Base-by-base conservation (phyloP, 2,888 invertebrate species). In the Tribolium freemani region DNA sequence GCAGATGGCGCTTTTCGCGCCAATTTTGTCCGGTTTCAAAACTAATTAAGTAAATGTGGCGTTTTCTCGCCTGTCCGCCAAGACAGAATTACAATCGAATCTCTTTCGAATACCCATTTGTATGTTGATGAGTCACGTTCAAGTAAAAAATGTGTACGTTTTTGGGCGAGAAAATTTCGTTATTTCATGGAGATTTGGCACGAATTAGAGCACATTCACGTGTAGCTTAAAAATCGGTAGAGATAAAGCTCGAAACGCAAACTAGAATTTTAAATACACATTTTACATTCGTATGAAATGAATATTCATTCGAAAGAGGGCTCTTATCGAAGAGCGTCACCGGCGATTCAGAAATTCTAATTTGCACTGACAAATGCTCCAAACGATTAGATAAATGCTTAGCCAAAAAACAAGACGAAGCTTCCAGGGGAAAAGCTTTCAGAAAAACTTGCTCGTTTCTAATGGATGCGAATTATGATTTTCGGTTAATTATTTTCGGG, bases 351-450 rank as follows among this genome's bases (percentile, higher is more conserved):
- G 63, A 63, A 72, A 72, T 72, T 72, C 69, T 60, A 68, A 72
- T 72, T 72, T 61, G 21, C 64, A 54, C 54, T 72, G 72, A 72
- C 64, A 72, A 72, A 72, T 61, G 68, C 26, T 20, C 61, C 63
- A 20, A 31, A 64, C 51, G 72, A 72, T 72, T 72, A 72, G 72
- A 72, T 72, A 72, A 72, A 64, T 63, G 44, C 21, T 13, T 16
- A 48, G 16, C 48, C 48, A 48, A 48, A 46, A 11, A 11, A n/a
- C 50, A 16, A 26, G 45, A 13, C 11, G 16, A 4, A 11, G 30
- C 26, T 48, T 50, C 2, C 16, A n/a, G n/a, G 16, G 26, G 3
- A 3, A 26, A 3, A 26, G 38, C 38, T 6, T 38, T 38, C 38
- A 38, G 26, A 5, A 38, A 38, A 38, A 38, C 6, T 20, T 20